Evolutionary conservation across 2,888 invertebrate genomes (phyloP).

Genomic region (Chymomyza caudatula): DNA sequence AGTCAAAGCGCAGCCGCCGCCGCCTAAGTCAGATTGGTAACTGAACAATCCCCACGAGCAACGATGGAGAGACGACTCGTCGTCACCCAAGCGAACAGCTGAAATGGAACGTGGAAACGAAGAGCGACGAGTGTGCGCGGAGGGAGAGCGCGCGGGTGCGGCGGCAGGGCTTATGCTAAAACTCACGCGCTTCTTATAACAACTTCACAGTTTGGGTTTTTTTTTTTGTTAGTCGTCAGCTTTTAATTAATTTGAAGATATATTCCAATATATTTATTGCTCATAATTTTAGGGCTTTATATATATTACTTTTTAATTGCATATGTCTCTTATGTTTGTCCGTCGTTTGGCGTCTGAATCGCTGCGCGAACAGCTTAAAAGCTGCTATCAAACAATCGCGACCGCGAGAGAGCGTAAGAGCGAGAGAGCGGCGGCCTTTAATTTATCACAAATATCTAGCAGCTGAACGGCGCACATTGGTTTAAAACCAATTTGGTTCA

Average conservation of each 20-base stretch:
- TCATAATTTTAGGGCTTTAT: no score
- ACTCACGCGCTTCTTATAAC: neutral
- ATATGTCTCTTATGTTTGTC: neutral
- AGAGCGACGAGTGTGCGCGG: conserved; percentile 8
- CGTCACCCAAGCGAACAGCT: no score
- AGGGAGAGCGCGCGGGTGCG: conserved; percentile 3
- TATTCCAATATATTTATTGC: neutral
- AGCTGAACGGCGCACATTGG: neutral
- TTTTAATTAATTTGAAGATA: neutral
- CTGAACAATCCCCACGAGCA: conserved; percentile 8
- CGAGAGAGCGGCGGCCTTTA: neutral
- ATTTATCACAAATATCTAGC: neutral
- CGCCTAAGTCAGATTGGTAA: conserved; percentile 11
- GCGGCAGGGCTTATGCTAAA: conserved; percentile 22
- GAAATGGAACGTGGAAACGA: no score
- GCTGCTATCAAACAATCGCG: neutral
- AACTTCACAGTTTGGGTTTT: neutral
- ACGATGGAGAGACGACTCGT: neutral
- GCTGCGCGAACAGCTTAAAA: neutral
- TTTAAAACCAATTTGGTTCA: neutral
- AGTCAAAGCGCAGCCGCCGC: neutral
- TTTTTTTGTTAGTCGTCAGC: no score
- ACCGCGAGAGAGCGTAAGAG: neutral
- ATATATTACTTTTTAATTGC: neutral
- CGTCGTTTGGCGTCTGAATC: neutral